Evolutionary conservation across 2,888 invertebrate species (phyloP).

Genomic region (Cancer borealis): DNA sequence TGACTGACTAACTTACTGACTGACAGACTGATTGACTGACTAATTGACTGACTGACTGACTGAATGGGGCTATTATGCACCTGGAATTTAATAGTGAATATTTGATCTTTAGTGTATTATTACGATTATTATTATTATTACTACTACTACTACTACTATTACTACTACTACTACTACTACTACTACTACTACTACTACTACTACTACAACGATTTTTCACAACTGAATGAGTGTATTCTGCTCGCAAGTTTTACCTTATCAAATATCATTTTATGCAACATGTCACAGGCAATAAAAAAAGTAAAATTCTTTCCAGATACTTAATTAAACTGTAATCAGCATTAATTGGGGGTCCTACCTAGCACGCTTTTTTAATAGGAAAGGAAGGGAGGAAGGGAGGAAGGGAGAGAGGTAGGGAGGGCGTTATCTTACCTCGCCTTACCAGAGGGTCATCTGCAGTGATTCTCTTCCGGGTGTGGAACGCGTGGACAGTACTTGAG

Average conservation of each 20-base stretch:
- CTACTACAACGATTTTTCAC: neutral
- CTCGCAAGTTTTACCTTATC: neutral
- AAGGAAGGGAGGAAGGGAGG: neutral
- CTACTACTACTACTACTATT: neutral
- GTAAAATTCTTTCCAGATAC: neutral
- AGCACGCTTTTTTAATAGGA: neutral
- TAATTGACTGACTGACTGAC: no score
- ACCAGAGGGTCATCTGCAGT: neutral
- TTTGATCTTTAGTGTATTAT: no score
- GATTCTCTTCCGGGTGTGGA: no score
- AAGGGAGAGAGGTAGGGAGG: neutral
- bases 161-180: constrained; percentile 23
- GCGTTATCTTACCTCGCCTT: neutral
- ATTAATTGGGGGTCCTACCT: neutral
- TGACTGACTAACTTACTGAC: no score
- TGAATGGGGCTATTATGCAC: no score
- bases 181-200: neutral
- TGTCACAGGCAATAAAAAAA: neutral
- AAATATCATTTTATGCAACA: neutral
- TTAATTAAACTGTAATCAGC: constrained; percentile 29
- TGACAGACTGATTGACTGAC: no score
- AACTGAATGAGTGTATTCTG: neutral
- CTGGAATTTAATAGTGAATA: no score
- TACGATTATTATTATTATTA: neutral
- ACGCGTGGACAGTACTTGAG: no score